Evolutionary conservation across 2,113 vertebrate genomes (phyloP).

Genomic region (Varanus komodoensis): DNA sequence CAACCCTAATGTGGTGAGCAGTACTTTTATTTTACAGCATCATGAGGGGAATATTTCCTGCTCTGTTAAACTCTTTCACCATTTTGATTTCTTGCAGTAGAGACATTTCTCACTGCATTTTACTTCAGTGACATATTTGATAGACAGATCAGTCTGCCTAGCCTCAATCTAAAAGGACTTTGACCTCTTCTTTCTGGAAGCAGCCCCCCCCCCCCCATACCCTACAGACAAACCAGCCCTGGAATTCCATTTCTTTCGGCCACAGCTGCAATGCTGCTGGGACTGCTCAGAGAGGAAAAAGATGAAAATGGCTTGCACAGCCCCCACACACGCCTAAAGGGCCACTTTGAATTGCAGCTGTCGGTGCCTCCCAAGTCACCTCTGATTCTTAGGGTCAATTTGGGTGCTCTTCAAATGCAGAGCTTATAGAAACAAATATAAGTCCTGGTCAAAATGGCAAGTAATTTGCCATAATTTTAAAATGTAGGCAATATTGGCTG

Average conservation of each 20-base stretch:
- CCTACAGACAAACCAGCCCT: not conserved
- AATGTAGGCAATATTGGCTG: not conserved
- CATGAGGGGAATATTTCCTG: constrained; percentile 1
- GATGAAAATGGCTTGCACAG: not conserved
- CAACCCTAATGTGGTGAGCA: not conserved
- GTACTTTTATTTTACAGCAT: not conserved
- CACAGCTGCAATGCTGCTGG: not conserved
- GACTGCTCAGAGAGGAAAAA: not conserved
- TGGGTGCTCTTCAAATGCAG: no score
- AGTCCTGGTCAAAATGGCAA: not conserved
- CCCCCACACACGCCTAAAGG: not conserved
- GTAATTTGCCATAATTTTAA: not conserved
- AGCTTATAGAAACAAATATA: not conserved
- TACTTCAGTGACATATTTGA: accelerated
- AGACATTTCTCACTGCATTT: not conserved
- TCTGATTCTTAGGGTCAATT: no score
- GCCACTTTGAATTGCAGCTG: not conserved
- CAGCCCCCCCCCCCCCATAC: not conserved
- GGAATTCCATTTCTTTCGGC: not conserved
- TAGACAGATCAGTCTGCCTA: constrained; percentile 7
- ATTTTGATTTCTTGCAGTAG: not conserved
- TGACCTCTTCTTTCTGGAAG: not conserved
- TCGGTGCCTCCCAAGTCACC: not conserved
- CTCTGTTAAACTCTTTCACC: not conserved
- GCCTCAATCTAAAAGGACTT: not conserved